These are phyloP conservation scores for Pachypanchax playfairii DNA, from an alignment of 2,113 vertebrate species.

Conservation along the genomic window DNA sequence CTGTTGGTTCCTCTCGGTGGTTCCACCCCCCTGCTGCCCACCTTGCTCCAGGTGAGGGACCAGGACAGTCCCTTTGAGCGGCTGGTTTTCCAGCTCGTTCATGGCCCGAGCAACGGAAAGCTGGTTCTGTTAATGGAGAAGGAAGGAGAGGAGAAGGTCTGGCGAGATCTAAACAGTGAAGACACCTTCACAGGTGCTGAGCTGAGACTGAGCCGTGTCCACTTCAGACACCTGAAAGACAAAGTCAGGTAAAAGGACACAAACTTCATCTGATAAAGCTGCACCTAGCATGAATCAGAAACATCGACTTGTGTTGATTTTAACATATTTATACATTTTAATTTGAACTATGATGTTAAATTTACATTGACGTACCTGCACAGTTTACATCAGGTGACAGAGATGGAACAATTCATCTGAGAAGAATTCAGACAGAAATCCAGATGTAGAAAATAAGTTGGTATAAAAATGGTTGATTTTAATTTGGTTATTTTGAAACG, in stretches of 20 bases:
- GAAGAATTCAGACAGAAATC: no score
- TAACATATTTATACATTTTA: no score
- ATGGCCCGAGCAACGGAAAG: conserved; percentile 81
- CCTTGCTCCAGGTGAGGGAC: conserved; percentile 76
- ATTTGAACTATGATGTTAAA: no score
- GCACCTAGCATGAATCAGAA: not conserved
- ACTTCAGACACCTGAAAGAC: conserved; percentile 81
- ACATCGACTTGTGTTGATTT: no score
- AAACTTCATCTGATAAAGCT: no score
- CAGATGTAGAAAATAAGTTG: no score
- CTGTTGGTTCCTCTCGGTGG: conserved; percentile 84
- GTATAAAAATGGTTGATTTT: no score
- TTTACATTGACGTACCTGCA: no score
- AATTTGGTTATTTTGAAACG: no score
- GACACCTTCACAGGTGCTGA: conserved; percentile 83
- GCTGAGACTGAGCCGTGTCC: conserved; percentile 77
- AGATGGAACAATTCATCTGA: no score
- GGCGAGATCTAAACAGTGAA: conserved; percentile 70
- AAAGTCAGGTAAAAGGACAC: conserved; percentile 82
- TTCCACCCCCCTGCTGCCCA: conserved; percentile 68
- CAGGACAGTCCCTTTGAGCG: conserved; percentile 52
- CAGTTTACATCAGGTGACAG: no score
- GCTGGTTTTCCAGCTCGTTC: conserved; percentile 78
- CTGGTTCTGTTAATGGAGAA: conserved; percentile 62
- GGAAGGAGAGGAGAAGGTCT: not conserved